A percentile compares a stretch with the other conserved stretches of the same genome.
Evolutionary conservation across 53 echinoderm and acorn worm species (phyloP).

Genomic region (Holothuria leucospilota): DNA sequence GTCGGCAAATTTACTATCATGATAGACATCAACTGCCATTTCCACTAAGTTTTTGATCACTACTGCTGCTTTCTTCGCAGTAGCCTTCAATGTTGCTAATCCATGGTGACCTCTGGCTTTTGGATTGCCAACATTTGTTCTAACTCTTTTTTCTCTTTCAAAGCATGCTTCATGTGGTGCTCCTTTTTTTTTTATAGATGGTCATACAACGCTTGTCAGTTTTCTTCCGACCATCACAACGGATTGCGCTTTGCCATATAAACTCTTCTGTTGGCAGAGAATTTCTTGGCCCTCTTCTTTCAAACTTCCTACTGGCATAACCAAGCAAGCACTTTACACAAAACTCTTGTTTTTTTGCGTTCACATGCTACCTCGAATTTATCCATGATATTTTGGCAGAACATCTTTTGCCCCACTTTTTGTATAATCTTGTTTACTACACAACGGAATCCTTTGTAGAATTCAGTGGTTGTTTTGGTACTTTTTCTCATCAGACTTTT

Average conservation of each 20-base stretch:
- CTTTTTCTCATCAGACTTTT: not conserved
- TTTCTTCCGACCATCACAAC: conserved; percentile 32
- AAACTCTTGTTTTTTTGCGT: conserved; percentile 8
- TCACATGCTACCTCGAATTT: not conserved
- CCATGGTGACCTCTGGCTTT: not conserved
- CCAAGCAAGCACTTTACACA: not conserved
- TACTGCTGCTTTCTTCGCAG: not conserved
- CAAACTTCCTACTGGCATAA: not conserved
- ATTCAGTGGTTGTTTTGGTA: not conserved
- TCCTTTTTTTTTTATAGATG: conserved; percentile 29
- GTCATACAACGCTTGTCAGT: conserved; percentile 14
- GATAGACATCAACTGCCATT: not conserved
- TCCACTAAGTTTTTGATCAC: not conserved
- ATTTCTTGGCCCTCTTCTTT: conserved; percentile 18
- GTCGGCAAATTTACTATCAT: not conserved
- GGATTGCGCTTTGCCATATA: conserved; percentile 9
- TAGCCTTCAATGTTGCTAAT: not conserved
- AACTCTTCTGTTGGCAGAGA: conserved; percentile 5
- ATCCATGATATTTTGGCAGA: conserved; percentile 8
- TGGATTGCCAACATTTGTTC: conserved; percentile 11
- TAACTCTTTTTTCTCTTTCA: conserved; percentile 16
- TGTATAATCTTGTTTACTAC: conserved; percentile 11
- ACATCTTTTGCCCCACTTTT: conserved; percentile 29
- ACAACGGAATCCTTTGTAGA: conserved; percentile 27
- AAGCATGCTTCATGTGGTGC: conserved; percentile 35